phyloP scores from a whole-genome alignment of 2,113 vertebrate species.

The Chascanopsetta lugubris region DNA sequence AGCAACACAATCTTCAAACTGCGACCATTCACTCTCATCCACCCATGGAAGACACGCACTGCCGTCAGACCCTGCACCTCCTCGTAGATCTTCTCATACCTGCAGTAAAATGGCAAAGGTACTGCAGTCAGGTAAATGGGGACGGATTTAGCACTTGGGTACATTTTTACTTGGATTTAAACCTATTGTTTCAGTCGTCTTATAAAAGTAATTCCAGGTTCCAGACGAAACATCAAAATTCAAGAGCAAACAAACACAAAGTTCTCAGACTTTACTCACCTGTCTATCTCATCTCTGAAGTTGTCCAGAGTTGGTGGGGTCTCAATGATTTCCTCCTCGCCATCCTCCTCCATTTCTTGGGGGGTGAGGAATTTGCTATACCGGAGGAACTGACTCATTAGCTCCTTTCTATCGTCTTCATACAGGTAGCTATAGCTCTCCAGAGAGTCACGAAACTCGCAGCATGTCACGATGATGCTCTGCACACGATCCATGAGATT shows the following conservation, averaged over 20 bases:
- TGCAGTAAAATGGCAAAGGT: constrained; percentile 9
- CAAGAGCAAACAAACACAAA: neutral
- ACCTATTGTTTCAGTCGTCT: too few relatives aligned
- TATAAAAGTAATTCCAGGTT: too few relatives aligned
- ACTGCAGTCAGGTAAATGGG: neutral
- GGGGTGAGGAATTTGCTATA: constrained; percentile 78
- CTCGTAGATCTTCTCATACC: constrained; percentile 87
- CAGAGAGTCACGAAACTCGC: constrained; percentile 75
- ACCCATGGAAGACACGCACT: constrained; percentile 81
- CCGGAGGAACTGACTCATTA: constrained; percentile 86
- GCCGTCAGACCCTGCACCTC: constrained; percentile 84
- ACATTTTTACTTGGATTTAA: too few relatives aligned
- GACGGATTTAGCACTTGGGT: neutral
- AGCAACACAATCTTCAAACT: constrained; percentile 87
- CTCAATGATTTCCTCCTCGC: constrained; percentile 76
- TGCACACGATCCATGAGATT: constrained; percentile 80
- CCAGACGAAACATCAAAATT: too few relatives aligned
- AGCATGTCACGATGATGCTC: constrained; percentile 63
- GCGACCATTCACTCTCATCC: constrained; percentile 87
- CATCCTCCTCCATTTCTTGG: constrained; percentile 78
- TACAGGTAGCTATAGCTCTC: constrained; percentile 86
- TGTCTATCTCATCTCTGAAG: constrained; percentile 86
- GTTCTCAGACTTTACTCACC: constrained; percentile 36
- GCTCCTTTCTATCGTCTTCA: constrained; percentile 85
- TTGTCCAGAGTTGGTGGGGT: constrained; percentile 81